Evolutionary conservation across 1,140 invertebrate genomes (phyloP), one percentile per base, ranked within the genome.

Genomic region (Apis cerana): DNA sequence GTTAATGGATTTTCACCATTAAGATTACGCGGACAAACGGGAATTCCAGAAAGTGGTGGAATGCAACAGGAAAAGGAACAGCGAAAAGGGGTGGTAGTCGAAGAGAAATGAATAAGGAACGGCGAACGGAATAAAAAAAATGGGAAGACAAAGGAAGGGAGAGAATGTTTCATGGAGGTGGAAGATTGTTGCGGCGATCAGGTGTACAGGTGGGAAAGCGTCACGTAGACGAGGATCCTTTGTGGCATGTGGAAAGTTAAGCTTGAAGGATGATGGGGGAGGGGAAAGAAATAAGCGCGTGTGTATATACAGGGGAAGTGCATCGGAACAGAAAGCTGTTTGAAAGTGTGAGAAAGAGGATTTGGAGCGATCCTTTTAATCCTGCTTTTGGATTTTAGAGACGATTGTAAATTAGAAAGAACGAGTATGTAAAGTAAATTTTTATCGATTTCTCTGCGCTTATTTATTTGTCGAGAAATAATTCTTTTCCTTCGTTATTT

Each of bases 131-230:
- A 81, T 75, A 75, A 81, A 81, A 81, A 81, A 75, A 75, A 62
- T 43, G n/a, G 21, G 62, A 33, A 75, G 72, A 81, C 71, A 81
- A 58, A 59, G 78, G 17, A 58, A 59, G 78, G 17, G 48, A 62
- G 61, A 27, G 85, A 87, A 87, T 83, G 85, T 87, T 87, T 87
- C 74, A 87, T 80, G 80, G 85, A 75, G 75, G 65, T 79, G 59
- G 80, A 87, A 86, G 75, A 81, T 81, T 81, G 80, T 81, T 81
- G 71, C 19, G 62, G 54, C 33, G 80, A 81, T 81, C 80, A 75
- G 72, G 54, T 71, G 48, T 12, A 1, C 17, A n/a, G 21, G n/a
- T 21, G 65, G 52, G 27, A 79, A 81, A 76, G 72, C 23, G 72
- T 81, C 79, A 75, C 79, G 79, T 80, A 72, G 59, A 52, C 69